These are phyloP conservation scores for Allolobophora icterica DNA, from an alignment of 2,888 invertebrate species.

Conservation along the genomic window DNA sequence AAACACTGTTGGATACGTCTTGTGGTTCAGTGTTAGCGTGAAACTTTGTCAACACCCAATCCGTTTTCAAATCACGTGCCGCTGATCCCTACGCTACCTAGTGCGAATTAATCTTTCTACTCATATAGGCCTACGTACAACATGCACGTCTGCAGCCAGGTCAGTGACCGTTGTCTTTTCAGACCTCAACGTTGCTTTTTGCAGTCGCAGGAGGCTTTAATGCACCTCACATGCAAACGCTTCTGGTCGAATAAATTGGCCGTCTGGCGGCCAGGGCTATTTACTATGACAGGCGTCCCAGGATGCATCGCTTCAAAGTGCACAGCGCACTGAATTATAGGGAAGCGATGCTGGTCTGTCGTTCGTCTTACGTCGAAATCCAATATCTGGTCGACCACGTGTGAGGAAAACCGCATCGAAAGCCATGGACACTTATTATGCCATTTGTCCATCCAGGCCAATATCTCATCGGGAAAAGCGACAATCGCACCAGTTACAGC, in stretches of 20 bases:
- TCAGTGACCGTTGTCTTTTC: not conserved
- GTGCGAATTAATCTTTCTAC: not conserved
- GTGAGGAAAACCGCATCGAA: not conserved
- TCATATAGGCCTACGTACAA: too few species aligned
- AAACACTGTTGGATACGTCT: too few species aligned
- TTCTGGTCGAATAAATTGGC: conserved; percentile 17
- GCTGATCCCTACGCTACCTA: not conserved
- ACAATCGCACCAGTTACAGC: not conserved
- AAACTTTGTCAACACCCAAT: too few species aligned
- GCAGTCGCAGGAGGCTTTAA: not conserved
- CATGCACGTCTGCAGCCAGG: not conserved
- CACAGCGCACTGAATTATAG: conserved; percentile 17
- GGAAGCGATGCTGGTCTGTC: not conserved
- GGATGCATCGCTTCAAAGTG: not conserved
- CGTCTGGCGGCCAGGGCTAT: conserved; percentile 1
- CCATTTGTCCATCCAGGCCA: not conserved
- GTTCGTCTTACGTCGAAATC: not conserved
- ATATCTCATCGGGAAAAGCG: not conserved
- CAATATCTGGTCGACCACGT: conserved; percentile 17
- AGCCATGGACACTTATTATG: conserved; percentile 2
- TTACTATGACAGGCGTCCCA: conserved; percentile 3
- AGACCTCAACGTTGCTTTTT: not conserved
- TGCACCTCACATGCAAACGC: not conserved
- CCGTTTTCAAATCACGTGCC: not conserved
- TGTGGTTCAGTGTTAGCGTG: too few species aligned